Evolutionary conservation across 2,797 vertebrate genomes (phyloP).

Genomic region (Botia almorhae): DNA sequence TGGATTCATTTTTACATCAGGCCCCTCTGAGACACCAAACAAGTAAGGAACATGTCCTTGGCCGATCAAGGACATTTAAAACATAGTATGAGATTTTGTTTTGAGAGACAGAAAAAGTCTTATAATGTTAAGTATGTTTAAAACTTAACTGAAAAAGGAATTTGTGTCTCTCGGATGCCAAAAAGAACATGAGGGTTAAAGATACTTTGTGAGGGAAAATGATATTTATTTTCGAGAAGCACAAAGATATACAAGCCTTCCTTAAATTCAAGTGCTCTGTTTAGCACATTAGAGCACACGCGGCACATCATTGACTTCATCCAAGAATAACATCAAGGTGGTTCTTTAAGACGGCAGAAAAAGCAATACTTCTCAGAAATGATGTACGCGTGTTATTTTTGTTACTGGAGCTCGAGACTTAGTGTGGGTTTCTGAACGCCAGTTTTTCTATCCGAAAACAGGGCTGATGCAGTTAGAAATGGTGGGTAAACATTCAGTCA

Average conservation of each 20-base stretch:
- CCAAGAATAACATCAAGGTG: slow-evolving; percentile 41
- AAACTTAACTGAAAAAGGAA: neutral
- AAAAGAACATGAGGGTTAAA: neutral
- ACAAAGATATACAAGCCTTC: neutral
- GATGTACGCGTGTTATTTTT: slow-evolving; percentile 23
- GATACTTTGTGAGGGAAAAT: neutral
- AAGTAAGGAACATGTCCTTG: neutral
- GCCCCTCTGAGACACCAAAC: neutral
- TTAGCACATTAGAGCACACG: slow-evolving; percentile 36
- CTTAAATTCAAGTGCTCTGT: slow-evolving; percentile 23
- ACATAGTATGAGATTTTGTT: neutral
- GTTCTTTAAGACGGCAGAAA: slow-evolving; percentile 32
- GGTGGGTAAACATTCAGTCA: slow-evolving; percentile 26
- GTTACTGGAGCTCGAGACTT: slow-evolving; percentile 12
- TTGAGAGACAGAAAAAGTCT: neutral
- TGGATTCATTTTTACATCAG: neutral
- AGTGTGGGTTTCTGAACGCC: slow-evolving; percentile 9
- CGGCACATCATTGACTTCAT: slow-evolving; percentile 14
- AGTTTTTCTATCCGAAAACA: neutral
- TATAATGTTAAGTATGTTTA: neutral
- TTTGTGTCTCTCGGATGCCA: neutral
- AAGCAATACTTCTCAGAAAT: slow-evolving; percentile 29
- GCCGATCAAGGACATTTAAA: neutral
- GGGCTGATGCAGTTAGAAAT: slow-evolving; percentile 25
- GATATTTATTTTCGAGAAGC: neutral